These are phyloP conservation scores for Stylophora pistillata DNA, from an alignment of 64 coral and sea anemone genomes.

Conservation along the genomic window DNA sequence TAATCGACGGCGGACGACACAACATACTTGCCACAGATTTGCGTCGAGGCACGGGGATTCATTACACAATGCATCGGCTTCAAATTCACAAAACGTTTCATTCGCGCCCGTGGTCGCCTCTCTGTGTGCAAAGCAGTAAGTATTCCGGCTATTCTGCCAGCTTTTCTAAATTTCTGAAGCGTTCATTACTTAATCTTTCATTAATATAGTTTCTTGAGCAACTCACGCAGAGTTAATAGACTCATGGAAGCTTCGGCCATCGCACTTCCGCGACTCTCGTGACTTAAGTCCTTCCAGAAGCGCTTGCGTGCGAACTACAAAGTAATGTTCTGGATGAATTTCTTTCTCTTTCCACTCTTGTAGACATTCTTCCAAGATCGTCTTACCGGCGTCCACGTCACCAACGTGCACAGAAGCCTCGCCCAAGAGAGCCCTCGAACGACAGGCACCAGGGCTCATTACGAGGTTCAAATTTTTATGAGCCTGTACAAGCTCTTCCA, in stretches of 20 bases:
- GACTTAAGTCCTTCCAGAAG: constrained; percentile 15
- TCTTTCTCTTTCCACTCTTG: constrained; percentile 72
- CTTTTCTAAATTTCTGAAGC: background rate
- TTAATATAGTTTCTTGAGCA: background rate
- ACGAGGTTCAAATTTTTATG: constrained; percentile 28
- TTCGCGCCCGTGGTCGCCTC: no score
- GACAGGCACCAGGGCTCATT: constrained; percentile 76
- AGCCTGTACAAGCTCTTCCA: constrained; percentile 53
- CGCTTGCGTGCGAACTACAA: constrained; percentile 49
- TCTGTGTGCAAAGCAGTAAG: no score
- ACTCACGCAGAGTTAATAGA: no score
- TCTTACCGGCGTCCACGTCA: constrained; percentile 10
- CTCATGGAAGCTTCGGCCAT: background rate
- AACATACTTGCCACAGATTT: no score
- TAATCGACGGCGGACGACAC: no score
- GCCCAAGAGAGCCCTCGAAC: constrained; percentile 63
- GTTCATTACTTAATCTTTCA: background rate
- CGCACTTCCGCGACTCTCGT: background rate
- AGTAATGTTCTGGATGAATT: constrained; percentile 74
- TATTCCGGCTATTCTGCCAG: background rate
- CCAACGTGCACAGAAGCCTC: constrained; percentile 53
- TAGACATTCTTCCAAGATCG: constrained; percentile 63
- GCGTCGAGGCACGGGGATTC: no score
- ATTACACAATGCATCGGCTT: no score
- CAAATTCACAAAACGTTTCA: no score